A percentile compares a stretch with the other conserved stretches of the same genome.
phyloP scores from a whole-genome alignment of 1,140 invertebrate species.

The Stratiolaelaps scimitus region DNA sequence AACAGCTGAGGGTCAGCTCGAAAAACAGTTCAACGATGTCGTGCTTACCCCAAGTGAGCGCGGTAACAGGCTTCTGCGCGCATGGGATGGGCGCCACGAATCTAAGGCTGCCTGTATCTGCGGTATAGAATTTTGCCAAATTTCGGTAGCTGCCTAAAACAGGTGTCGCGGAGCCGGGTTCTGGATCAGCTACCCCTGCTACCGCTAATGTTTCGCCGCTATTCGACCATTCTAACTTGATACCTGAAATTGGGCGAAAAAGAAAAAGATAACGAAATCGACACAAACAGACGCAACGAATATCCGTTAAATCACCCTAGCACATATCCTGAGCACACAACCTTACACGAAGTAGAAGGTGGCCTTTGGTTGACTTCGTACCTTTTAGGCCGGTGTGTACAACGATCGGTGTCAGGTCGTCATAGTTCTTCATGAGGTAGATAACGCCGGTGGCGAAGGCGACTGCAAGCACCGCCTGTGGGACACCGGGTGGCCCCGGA shows the following conservation, averaged over 20 bases:
- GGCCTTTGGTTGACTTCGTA: too few species aligned
- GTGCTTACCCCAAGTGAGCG: conserved; percentile 75
- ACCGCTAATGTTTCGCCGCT: conserved; percentile 79
- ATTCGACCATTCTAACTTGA: conserved; percentile 86
- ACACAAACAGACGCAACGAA: too few species aligned
- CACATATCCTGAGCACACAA: too few species aligned
- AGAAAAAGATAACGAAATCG: conserved; percentile 28
- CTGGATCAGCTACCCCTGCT: conserved; percentile 50
- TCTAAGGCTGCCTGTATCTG: conserved; percentile 39
- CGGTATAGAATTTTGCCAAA: conserved; percentile 41
- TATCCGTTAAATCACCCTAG: too few species aligned
- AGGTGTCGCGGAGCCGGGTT: conserved; percentile 42
- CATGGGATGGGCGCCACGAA: conserved; percentile 36
- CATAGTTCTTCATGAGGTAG: conserved; percentile 72
- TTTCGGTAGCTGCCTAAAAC: conserved; percentile 37
- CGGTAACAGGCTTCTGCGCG: conserved; percentile 54
- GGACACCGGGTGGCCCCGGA: not conserved
- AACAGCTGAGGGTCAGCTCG: too few species aligned
- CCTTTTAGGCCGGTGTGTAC: conserved; percentile 67
- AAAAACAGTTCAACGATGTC: too few species aligned
- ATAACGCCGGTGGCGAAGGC: conserved; percentile 75
- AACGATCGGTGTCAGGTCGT: conserved; percentile 74
- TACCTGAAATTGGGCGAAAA: conserved; percentile 35
- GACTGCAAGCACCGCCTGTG: conserved; percentile 62
- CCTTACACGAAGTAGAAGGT: too few species aligned